A percentile compares a stretch with the other conserved stretches of the same genome.
These are phyloP conservation scores for Tenthredo distinguenda DNA, from an alignment of 2,888 invertebrate genomes.

Conservation along the genomic window DNA sequence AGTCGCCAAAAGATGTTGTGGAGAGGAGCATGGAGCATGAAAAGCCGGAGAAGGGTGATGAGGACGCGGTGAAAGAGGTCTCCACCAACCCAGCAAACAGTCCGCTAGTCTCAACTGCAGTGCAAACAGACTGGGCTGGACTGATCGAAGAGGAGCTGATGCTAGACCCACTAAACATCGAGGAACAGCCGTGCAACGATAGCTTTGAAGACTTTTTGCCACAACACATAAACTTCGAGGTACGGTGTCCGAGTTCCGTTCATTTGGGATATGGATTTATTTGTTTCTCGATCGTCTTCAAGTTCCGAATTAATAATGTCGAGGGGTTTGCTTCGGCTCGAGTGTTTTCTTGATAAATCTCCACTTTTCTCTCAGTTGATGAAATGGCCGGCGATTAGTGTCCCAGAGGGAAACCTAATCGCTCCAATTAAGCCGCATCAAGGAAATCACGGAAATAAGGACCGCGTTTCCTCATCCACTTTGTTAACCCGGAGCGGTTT, in stretches of 20 bases:
- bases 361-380: background rate
- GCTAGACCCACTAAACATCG: slow-evolving; percentile 66
- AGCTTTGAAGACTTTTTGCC: slow-evolving; percentile 80
- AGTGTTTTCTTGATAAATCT: slow-evolving; percentile 23
- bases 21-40: slow-evolving; percentile 50
- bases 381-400: background rate
- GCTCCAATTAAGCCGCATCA: slow-evolving; percentile 25
- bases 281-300: background rate
- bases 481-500: background rate
- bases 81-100: slow-evolving; percentile 53
- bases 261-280: background rate
- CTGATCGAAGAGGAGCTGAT: slow-evolving; percentile 72
- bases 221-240: slow-evolving; percentile 82
- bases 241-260: slow-evolving; percentile 63
- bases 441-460: slow-evolving; percentile 22
- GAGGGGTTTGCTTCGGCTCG: background rate
- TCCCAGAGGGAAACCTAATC: slow-evolving; percentile 15
- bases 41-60: slow-evolving; percentile 63
- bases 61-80: slow-evolving; percentile 54
- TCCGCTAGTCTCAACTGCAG: slow-evolving; percentile 77
- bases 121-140: slow-evolving; percentile 80
- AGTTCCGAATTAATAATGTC: background rate
- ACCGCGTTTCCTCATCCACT: slow-evolving; percentile 7
- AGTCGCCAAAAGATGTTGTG: slow-evolving; percentile 33
- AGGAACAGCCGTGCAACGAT: slow-evolving; percentile 74